Evolutionary conservation across 2,888 invertebrate genomes (phyloP).

Genomic region (Drosophila leonis): DNA sequence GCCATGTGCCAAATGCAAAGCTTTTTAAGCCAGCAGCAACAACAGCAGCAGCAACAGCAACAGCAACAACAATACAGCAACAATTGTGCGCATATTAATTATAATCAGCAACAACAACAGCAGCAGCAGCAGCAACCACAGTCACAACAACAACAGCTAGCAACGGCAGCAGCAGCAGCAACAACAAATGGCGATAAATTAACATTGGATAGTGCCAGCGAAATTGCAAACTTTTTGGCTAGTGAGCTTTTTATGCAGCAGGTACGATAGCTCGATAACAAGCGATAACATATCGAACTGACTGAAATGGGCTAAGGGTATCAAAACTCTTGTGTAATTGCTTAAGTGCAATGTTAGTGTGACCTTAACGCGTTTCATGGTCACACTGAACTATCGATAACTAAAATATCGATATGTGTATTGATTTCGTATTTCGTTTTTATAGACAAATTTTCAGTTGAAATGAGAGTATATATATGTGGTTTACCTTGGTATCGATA

Average conservation of each 20-base stretch:
- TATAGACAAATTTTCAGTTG: not conserved
- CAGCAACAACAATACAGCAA: conserved; percentile 41
- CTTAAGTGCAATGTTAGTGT: not conserved
- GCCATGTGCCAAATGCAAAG: conserved; percentile 77
- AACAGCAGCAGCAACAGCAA: conserved; percentile 43
- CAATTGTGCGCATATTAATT: conserved; percentile 61
- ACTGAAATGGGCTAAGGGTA: not conserved
- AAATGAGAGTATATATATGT: not conserved
- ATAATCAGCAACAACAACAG: conserved; percentile 47
- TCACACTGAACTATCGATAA: not conserved
- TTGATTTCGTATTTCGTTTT: not conserved
- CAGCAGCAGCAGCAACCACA: conserved; percentile 46
- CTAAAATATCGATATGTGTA: not conserved
- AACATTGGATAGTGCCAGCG: conserved; percentile 90
- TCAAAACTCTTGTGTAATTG: not conserved
- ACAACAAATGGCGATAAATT: conserved; percentile 72
- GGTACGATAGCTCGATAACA: conserved; percentile 86
- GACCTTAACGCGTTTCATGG: not conserved
- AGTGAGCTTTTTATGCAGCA: conserved; percentile 94
- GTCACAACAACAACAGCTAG: conserved; percentile 37
- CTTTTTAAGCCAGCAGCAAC: conserved; percentile 64
- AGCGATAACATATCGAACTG: conserved; percentile 31
- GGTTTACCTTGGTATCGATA: not conserved
- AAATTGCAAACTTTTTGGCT: conserved; percentile 93
- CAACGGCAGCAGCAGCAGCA: conserved; percentile 31